Evolutionary conservation across 2,113 vertebrate genomes (phyloP).

Genomic region (Steatornis caripensis): DNA sequence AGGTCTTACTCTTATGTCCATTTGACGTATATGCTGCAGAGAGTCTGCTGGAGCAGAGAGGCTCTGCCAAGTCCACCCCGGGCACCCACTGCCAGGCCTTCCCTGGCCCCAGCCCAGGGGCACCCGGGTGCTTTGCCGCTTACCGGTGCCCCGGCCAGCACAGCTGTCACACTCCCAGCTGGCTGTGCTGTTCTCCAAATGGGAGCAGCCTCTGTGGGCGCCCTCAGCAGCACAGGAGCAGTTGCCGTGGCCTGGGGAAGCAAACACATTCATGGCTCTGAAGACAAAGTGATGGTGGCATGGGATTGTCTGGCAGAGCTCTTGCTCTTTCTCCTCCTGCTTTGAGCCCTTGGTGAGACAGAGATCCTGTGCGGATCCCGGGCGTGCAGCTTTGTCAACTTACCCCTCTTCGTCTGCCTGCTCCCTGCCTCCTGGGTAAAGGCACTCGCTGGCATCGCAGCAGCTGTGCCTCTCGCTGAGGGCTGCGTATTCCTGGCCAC

Average conservation of each 20-base stretch:
- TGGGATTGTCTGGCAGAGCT: background rate
- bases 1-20: background rate
- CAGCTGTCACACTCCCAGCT: background rate
- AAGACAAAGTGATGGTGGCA: background rate
- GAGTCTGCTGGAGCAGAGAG: no score
- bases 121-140: background rate
- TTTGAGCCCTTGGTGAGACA: background rate
- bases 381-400: no score
- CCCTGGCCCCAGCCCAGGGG: background rate
- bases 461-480: fast-evolving
- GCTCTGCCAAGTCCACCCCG: background rate
- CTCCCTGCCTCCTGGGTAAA: background rate
- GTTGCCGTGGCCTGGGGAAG: background rate
- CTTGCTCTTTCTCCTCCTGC: background rate
- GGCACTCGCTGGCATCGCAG: background rate
- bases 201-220: background rate
- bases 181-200: fast-evolving
- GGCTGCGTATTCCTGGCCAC: fast-evolving
- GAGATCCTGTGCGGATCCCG: fast-evolving
- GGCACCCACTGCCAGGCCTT: background rate
- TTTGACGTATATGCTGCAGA: background rate
- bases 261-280: fast-evolving
- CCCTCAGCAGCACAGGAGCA: background rate
- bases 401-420: background rate
- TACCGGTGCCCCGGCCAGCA: background rate